These are phyloP conservation scores for Axea sp. DNA, from an alignment of 2,888 invertebrate genomes.

Conservation along the genomic window DNA sequence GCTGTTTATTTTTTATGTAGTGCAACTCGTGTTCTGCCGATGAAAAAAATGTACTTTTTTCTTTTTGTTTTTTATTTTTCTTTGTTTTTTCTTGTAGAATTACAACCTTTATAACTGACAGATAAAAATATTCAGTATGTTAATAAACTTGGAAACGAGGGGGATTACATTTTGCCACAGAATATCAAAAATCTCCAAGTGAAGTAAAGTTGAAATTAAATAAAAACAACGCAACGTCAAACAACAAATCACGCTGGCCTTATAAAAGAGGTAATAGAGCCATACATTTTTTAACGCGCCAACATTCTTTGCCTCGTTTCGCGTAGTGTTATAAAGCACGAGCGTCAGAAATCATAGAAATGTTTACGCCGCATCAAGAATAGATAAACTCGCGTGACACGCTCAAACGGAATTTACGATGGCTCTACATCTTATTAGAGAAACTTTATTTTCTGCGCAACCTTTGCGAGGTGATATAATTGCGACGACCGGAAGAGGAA, in stretches of 20 bases:
- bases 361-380: conserved; percentile 36
- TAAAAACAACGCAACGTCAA: not conserved
- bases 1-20: no score
- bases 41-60: no score
- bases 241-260: conserved; percentile 20
- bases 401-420: conserved; percentile 5
- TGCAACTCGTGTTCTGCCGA: no score
- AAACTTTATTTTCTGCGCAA: conserved; percentile 7
- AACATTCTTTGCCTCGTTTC: conserved; percentile 22
- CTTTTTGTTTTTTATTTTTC: no score
- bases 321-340: conserved; percentile 19
- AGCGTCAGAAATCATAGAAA: conserved; percentile 39
- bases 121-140: no score
- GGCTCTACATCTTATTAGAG: conserved; percentile 3
- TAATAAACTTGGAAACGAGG: no score
- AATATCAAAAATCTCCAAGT: not conserved
- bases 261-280: conserved; percentile 15
- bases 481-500: conserved; percentile 10
- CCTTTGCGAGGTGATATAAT: conserved; percentile 16
- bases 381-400: conserved; percentile 17
- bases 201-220: conserved; percentile 16
- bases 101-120: no score
- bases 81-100: no score
- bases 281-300: conserved; percentile 13
- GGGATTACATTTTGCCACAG: no score